Conservation (phyloP, 1,140 invertebrate species). For the Drosophila nannoptera region DNA sequence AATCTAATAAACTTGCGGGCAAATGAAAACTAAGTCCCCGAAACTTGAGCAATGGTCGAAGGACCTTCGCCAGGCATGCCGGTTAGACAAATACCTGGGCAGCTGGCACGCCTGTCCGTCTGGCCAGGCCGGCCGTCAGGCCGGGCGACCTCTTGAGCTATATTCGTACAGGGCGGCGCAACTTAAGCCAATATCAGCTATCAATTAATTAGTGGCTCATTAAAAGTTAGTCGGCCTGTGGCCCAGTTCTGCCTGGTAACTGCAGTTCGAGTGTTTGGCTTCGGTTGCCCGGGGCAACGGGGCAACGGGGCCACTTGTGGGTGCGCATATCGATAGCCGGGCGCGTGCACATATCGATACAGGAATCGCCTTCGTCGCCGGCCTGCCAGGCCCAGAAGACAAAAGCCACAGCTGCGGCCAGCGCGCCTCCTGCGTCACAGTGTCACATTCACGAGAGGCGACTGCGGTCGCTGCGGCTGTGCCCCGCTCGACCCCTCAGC, state of each 20-base stretch:
- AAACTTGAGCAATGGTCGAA: not conserved
- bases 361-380: not conserved
- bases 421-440: not conserved
- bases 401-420: constrained; percentile 15
- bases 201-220: constrained; percentile 66
- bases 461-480: constrained; percentile 34
- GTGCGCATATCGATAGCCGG: not conserved
- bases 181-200: constrained; percentile 41
- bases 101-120: not conserved
- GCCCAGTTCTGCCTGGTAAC: constrained; percentile 25
- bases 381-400: constrained; percentile 3
- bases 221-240: constrained; percentile 39
- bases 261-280: constrained; percentile 39
- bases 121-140: too few species aligned
- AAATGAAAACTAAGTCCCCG: constrained; percentile 46
- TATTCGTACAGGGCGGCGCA: not conserved
- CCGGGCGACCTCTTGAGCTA: not conserved
- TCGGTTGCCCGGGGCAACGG: not conserved
- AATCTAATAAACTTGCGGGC: constrained; percentile 51
- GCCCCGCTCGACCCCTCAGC: constrained; percentile 13
- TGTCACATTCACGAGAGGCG: constrained; percentile 31
- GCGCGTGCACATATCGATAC: not conserved
- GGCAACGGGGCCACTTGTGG: not conserved
- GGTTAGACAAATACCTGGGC: not conserved
- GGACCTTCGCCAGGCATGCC: not conserved